Evolutionary conservation across 1,140 invertebrate genomes (phyloP).

Genomic region (Babylonia areolata): DNA sequence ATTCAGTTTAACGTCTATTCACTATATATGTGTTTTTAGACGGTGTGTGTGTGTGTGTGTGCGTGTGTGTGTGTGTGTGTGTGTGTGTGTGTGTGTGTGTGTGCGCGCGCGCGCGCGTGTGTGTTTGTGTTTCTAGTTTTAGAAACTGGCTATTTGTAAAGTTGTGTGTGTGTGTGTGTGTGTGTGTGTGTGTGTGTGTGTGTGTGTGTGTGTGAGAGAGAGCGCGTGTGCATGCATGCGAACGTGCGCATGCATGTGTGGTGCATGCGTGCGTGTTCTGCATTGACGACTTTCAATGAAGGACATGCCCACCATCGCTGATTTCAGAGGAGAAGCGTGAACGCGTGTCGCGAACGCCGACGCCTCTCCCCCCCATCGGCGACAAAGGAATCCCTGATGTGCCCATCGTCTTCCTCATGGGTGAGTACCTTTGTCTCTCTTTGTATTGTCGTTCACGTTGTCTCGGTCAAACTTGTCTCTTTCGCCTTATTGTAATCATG

Average conservation of each 20-base stretch:
- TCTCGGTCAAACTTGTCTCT: too few relatives aligned
- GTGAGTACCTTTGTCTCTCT: slow-evolving; percentile 51
- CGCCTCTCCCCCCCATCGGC: slow-evolving; percentile 69
- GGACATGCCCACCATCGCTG: neutral
- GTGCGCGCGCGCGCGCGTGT: neutral
- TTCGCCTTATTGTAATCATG: neutral
- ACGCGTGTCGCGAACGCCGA: slow-evolving; percentile 45
- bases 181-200: too few relatives aligned
- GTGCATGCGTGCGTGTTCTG: neutral
- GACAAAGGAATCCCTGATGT: slow-evolving; percentile 55
- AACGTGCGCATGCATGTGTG: neutral
- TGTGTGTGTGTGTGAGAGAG: too few relatives aligned
- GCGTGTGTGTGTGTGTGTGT: neutral
- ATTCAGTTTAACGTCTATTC: too few relatives aligned
- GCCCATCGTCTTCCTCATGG: slow-evolving; percentile 72
- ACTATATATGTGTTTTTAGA: neutral
- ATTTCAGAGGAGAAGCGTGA: slow-evolving; percentile 52
- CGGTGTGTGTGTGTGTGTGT: slow-evolving; percentile 1
- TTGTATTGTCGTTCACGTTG: too few relatives aligned
- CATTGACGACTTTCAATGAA: neutral
- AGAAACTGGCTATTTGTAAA: too few relatives aligned
- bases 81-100: neutral
- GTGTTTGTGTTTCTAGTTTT: neutral
- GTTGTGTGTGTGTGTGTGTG: too few relatives aligned
- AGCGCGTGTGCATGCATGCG: neutral